These are phyloP conservation scores for Pseudachorutes palmiensis DNA, from an alignment of 1,140 invertebrate genomes.

Conservation along the genomic window DNA sequence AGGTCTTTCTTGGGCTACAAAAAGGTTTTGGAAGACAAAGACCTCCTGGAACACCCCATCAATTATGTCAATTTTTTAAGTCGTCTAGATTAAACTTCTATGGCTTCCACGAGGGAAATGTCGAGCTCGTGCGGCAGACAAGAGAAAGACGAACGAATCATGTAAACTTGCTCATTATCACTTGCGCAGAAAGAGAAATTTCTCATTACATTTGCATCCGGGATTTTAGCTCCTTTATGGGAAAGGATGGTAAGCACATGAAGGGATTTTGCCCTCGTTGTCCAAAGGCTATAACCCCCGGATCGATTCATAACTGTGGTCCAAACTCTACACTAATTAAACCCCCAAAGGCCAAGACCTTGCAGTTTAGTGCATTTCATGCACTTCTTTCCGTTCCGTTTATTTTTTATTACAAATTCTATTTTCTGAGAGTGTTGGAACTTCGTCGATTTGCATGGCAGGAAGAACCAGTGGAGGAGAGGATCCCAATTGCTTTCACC, in stretches of 20 bases:
- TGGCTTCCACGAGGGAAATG: neutral
- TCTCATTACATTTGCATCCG: neutral
- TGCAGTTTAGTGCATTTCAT: neutral
- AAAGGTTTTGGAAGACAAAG: no score
- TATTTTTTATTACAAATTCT: neutral
- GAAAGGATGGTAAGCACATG: neutral
- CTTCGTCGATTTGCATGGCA: no score
- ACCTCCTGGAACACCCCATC: neutral
- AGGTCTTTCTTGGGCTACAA: no score
- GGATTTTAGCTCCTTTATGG: neutral
- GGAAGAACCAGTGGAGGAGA: no score
- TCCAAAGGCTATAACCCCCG: neutral
- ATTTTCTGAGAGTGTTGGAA: no score
- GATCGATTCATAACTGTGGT: neutral
- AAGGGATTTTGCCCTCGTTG: neutral
- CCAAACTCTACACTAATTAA: neutral
- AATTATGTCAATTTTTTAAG: neutral
- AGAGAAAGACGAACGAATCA: neutral
- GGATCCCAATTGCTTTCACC: no score
- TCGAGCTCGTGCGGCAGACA: neutral
- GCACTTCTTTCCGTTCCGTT: neutral
- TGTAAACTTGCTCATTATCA: neutral
- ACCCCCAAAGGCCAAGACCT: neutral
- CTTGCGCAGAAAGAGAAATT: neutral
- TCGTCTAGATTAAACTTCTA: neutral